Base-by-base conservation (phyloP, 2,113 vertebrate genomes). In the Scopus umbretta region DNA sequence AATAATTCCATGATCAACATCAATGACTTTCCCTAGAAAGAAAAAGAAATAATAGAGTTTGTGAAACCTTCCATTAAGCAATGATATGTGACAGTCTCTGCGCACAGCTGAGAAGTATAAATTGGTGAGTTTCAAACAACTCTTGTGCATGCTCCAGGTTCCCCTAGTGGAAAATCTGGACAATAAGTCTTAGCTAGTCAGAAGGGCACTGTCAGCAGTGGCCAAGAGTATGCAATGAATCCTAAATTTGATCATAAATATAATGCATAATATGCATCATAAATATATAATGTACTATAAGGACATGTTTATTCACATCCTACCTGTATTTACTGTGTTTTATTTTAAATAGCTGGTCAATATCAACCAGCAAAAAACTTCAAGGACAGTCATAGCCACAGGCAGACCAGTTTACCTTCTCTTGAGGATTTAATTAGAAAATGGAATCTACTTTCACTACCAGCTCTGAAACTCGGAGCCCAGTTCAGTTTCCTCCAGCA, bases 1-100 rank as follows among this genome's bases (percentile, higher is more conserved):
- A 96, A 99, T 98, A 85, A 99, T 99, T 94, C 99, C 99, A n/a
- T 98, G 98, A 94, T 99, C 99, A 97, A 99, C 99, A 89, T 99
- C 99, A 74, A 99, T 98, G 86, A 99, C 99, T 94, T 98, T 98
- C 61, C 99, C 99, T 99, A 92, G 26, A 96, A 96, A 89, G 75
- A 73, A 92, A 95, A 79, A 79, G 70, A 80, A 13, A 27, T 11
- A 74, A 67, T 25, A 74, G 73, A 56, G 22, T 96, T 92, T 90
- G 68, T 94, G 78, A 95, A 97, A 55, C 15, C 27, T 83, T 67
- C 30, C 43, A 56, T 50, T 42, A 91, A 71, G 56, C 30, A 75
- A 36, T 18, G 43, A 40, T 30, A 82, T 13, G 20, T 49, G 26
- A 45, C 40, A 56, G 40, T 15, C 25, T 68, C 55, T 49, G 20